Evolutionary conservation across 2,888 invertebrate species (phyloP).

Genomic region (Cephonodes hylas): DNA sequence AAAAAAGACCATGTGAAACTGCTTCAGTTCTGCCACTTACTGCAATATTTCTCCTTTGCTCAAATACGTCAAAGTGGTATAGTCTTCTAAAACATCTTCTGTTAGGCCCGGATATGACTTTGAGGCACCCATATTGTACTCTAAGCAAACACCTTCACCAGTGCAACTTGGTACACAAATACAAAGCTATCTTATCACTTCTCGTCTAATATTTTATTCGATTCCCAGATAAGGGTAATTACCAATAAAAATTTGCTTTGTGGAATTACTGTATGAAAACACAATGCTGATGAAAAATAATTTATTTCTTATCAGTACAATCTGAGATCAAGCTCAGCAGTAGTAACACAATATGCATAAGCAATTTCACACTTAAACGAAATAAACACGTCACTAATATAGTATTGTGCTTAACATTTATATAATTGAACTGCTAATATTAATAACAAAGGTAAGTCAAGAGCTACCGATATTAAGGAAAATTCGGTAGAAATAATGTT

Average conservation of each 20-base stretch:
- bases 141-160: not conserved
- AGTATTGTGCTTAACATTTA: conserved; percentile 3
- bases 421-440: not conserved
- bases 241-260: not conserved
- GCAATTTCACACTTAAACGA: conserved; percentile 18
- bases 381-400: conserved; percentile 17
- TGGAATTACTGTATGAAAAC: not conserved
- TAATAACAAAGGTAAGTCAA: not conserved
- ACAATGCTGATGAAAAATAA: conserved; percentile 47
- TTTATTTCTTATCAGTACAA: conserved; percentile 61
- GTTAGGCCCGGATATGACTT: conserved; percentile 75
- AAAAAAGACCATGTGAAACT: too few species aligned
- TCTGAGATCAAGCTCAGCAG: conserved; percentile 67
- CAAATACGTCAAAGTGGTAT: conserved; percentile 81
- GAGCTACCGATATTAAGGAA: not conserved
- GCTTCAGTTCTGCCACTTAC: conserved; percentile 76
- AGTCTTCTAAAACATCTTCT: conserved; percentile 82
- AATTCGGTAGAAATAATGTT: too few species aligned
- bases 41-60: conserved; percentile 82
- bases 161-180: not conserved
- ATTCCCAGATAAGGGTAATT: not conserved
- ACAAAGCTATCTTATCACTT: conserved; percentile 5
- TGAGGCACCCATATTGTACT: conserved; percentile 67
- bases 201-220: not conserved
- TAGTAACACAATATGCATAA: conserved; percentile 49